A percentile compares a stretch with the other conserved stretches of the same genome.
Conservation (phyloP, 1,140 invertebrate species). For the Pteromalus puparum region DNA sequence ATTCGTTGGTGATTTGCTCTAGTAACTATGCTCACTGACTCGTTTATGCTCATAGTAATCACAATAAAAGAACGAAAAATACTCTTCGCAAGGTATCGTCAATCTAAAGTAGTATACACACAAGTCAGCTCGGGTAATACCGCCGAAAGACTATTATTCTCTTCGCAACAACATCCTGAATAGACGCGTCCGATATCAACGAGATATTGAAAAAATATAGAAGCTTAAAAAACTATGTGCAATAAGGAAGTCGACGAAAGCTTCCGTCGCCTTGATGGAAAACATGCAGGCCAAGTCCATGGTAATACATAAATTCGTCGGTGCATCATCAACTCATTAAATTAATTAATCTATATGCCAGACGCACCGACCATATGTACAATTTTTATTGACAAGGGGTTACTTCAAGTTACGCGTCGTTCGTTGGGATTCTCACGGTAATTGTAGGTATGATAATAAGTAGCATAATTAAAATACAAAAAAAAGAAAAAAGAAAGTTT, state of each 20-base stretch:
- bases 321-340: not conserved
- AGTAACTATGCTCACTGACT: constrained; percentile 7
- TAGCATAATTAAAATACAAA: not conserved
- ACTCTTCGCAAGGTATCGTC: constrained; percentile 33
- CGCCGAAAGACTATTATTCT: constrained; percentile 24
- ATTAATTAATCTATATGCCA: not conserved
- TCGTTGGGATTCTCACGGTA: no score
- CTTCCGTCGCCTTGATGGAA: not conserved
- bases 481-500: not conserved
- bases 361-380: no score
- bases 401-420: no score
- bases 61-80: constrained; percentile 34
- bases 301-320: constrained; percentile 15
- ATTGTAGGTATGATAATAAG: not conserved
- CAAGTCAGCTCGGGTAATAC: constrained; percentile 41
- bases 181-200: not conserved
- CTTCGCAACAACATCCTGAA: not conserved
- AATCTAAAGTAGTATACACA: not conserved
- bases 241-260: not conserved
- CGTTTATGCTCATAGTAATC: not conserved
- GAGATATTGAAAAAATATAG: not conserved
- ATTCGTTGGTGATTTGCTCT: constrained; percentile 11
- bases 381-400: no score
- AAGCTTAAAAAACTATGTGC: constrained; percentile 15
- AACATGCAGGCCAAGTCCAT: constrained; percentile 11